These are phyloP conservation scores for Hedya salicella DNA, from an alignment of 2,888 invertebrate species.

Conservation along the genomic window DNA sequence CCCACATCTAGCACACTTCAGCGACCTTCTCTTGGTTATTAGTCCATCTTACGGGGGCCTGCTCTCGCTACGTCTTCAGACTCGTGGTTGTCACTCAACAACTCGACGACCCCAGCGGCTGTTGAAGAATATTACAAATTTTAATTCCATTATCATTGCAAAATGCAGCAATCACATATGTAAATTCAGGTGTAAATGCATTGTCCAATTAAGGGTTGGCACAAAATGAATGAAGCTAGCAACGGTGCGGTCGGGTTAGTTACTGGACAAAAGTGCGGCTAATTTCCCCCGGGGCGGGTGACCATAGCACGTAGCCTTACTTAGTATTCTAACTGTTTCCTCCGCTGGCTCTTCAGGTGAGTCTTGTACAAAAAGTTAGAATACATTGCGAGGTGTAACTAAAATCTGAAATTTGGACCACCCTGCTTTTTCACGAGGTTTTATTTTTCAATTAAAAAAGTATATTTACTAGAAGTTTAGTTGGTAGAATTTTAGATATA, in stretches of 20 bases:
- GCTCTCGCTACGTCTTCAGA: too few species aligned
- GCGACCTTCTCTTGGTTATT: too few species aligned
- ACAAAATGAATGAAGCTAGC: constrained; percentile 21
- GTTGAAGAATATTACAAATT: too few species aligned
- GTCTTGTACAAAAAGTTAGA: not conserved
- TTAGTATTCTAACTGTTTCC: constrained; percentile 18
- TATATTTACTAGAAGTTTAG: too few species aligned
- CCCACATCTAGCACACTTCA: too few species aligned
- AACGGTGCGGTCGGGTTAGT: constrained; percentile 18
- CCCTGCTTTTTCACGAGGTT: too few species aligned
- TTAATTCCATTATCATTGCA: constrained; percentile 4
- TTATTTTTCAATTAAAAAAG: too few species aligned
- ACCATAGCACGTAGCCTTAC: constrained; percentile 29
- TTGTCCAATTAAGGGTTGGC: constrained; percentile 12
- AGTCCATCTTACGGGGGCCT: too few species aligned
- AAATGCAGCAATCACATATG: constrained; percentile 21
- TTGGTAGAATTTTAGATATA: too few species aligned
- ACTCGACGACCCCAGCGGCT: too few species aligned
- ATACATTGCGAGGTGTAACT: not conserved
- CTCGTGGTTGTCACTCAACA: too few species aligned
- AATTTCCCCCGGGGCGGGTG: constrained; percentile 25
- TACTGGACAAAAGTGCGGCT: constrained; percentile 10
- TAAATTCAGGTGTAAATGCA: constrained; percentile 9
- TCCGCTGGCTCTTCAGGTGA: constrained; percentile 8
- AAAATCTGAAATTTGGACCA: not conserved